Evolutionary conservation across 2,797 vertebrate species (phyloP), one percentile per base, ranked within the genome.

Genomic region (Platalea minor): DNA sequence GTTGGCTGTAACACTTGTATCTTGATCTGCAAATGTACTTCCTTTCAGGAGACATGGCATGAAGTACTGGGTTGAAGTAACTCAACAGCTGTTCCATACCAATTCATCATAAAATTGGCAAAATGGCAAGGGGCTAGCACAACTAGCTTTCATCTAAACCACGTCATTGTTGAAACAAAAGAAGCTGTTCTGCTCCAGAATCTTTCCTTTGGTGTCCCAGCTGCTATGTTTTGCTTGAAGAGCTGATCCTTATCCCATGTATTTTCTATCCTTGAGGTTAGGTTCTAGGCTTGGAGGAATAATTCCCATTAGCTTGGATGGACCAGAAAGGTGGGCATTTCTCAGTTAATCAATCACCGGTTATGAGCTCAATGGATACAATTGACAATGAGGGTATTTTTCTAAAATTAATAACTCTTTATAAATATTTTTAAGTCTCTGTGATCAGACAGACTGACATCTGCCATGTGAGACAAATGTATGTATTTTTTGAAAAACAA

Each of bases 211-310:
- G 17, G 26, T 68, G 39, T 79, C 31, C n/a, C 29, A 83, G 25
- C 50, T 78, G 48, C 48, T 83, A 3, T 1, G 1, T 64, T 69
- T 70, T 75, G 23, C 14, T 51, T 54, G 37, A 92, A 46, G 11
- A 77, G 8, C 23, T 61, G 28, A 43, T 80, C n/a, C 12, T 65
- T 80, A 37, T 37, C 11, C 16, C 25, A 16, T 0, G 0, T 48
- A 15, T 83, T 74, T 67, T 70, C 68, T 60, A 1, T 63, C 16
- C 33, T 56, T 29, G 14, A 73, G 61, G 18, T 79, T 81, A 60
- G 23, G 5, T 91, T 63, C 35, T 67, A 57, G 37, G 41, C 48
- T 63, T 43, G 48, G 28, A 91, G 26, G 37, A 65, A 8, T 74
- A 65, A 65, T 73, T 86, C 29, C 11, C 11, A 3, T 50, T 57